Evolutionary conservation across 2,113 vertebrate genomes (phyloP).

Genomic region (Fulica atra): DNA sequence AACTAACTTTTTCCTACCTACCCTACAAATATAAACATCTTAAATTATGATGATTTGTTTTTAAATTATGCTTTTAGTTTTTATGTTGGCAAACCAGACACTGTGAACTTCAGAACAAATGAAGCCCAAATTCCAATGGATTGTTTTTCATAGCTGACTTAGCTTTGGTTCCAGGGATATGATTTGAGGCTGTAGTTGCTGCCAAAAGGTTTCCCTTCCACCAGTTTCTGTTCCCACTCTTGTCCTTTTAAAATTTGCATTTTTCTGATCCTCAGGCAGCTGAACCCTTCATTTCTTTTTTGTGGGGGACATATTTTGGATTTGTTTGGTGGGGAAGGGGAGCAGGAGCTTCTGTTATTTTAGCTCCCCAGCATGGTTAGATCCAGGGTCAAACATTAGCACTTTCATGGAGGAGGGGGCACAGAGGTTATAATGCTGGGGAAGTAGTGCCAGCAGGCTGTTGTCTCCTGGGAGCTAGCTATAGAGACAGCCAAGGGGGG

Average conservation of each 20-base stretch:
- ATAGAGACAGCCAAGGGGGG: not conserved
- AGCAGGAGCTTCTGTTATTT: not conserved
- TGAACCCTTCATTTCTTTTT: not conserved
- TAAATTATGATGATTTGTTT: not conserved
- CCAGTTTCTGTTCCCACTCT: not conserved
- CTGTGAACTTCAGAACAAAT: not conserved
- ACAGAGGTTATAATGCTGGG: accelerated
- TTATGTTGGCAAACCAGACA: not conserved
- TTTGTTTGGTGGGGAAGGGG: not conserved
- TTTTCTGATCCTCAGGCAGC: not conserved
- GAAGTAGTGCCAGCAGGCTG: not conserved
- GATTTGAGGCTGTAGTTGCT: not conserved
- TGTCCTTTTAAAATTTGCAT: not conserved
- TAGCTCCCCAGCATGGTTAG: not conserved
- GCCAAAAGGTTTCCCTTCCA: not conserved
- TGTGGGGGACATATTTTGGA: accelerated
- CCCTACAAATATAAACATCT: not conserved
- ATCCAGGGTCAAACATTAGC: not conserved
- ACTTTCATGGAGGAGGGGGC: not conserved
- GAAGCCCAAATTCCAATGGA: not conserved
- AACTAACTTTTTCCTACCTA: not conserved
- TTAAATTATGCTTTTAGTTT: not conserved
- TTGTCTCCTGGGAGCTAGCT: not conserved
- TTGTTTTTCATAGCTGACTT: not conserved
- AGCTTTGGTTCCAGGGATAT: not conserved